Base-by-base conservation (phyloP, 2,113 vertebrate species). In the Poeciliopsis turrubarensis region DNA sequence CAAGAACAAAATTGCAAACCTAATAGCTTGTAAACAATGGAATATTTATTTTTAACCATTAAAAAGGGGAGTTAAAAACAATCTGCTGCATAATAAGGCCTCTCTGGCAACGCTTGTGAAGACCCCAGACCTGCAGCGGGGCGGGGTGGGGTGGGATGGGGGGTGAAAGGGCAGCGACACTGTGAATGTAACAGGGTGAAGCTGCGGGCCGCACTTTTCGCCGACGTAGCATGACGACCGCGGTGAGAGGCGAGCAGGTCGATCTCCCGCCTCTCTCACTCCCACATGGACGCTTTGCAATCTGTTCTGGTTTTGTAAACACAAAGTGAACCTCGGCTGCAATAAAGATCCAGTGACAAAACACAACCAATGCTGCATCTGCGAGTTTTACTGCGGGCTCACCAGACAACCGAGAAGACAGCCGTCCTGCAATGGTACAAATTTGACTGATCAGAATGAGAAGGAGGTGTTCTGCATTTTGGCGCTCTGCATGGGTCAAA, bases 331-430 rank as follows among this genome's bases (percentile, higher is more conserved):
- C 67, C 83, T 92, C 75, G 78, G 86, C 92, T 94, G 91, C 91
- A 94, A 94, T 94, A 94, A 95, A 57, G 94, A 82, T 69, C 22
- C 70, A 73, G 80, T 25, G 41, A 82, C 69, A 84, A 84, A 85
- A 87, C 88, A 89, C 60, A 13, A 68, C 4, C 47, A 41, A 65
- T 6, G 6, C 41, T 39, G 79, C 6, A 22, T n/a, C 62, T 86
- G 63, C 14, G 63, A 70, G 67, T 83, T 73, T 83, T 30, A 64
- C 73, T 82, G 37, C 66, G 51, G 51, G 51, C 51, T 57, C 19
- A 57, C 51, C 25, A 22, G 25, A 54, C 51, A 54, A 25, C 51
- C n/a, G 25, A 57, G 22, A 6, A 54, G 22, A 7, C 17, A 54
- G 17, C 22, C 10, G 9, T 57, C 22, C 51, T 57, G 51, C 51